Base-by-base conservation (phyloP, 1,140 invertebrate species). In the Cydia strobilella region DNA sequence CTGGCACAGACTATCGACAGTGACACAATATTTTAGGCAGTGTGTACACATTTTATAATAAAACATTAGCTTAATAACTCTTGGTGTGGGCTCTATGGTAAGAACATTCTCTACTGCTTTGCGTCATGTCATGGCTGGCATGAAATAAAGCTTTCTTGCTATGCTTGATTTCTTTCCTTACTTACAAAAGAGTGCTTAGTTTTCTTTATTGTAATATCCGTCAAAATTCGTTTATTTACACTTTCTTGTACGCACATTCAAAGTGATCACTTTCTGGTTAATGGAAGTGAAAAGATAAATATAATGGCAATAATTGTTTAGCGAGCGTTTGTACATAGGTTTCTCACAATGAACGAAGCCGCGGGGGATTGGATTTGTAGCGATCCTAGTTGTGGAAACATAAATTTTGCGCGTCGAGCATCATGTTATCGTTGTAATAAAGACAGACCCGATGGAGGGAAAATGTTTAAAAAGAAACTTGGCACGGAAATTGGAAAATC, bases 401-500 rank as follows among this genome's bases (percentile, higher is more conserved):
- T 98, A 13, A 99, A 99, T 94, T 99, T 99, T 95, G 97, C 98
- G 18, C 94, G 98, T 80, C 94, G 98, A 85, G 95, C 93, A 80
- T 95, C 96, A 79, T 99, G 98, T 90, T 99, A 99, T 94, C 95
- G 98, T 79, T 99, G 98, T 94, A 96, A 96, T 76, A 96, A 96
- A 93, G 96, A 94, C 39, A 91, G 94, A 89, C 94, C 95, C 90
- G 94, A 94, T 86, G 87, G 82, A 72, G 82, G 73, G 25, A 94
- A 93, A 77, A 74, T 85, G 5, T 95, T 83, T 86, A 97, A 98
- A 88, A 98, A 98, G 90, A 98, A 98, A 93, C 94, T 99, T 74
- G 98, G 98, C 0, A 97, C 97, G 78, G 99, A 99, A 94, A 99
- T 99, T 83, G 99, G 99, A 2, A 99, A 99, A 94, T 97, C 96